Evolutionary conservation across 2,797 vertebrate genomes (phyloP).

Genomic region (Paguma larvata): DNA sequence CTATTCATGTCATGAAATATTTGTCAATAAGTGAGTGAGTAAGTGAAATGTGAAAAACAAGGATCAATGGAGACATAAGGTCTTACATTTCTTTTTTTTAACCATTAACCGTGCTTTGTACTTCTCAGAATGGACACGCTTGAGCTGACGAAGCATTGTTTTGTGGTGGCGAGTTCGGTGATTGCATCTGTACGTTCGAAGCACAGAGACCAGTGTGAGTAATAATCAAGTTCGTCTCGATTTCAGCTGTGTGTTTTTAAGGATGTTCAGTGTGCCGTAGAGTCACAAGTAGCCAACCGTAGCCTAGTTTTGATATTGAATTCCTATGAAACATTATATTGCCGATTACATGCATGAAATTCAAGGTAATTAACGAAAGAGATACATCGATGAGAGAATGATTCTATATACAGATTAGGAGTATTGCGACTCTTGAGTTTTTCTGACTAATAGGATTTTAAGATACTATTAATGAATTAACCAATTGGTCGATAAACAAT

Average conservation of each 20-base stretch:
- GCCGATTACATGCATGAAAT: no score
- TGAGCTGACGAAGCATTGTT: no score
- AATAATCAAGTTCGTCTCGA: neutral
- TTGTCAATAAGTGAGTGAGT: neutral
- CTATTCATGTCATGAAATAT: neutral
- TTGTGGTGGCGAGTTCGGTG: rapidly evolving
- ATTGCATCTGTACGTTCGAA: rapidly evolving
- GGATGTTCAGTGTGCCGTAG: neutral
- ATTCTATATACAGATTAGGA: no score
- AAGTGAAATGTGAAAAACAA: neutral
- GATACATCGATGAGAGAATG: neutral
- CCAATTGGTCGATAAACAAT: neutral
- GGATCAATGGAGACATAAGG: neutral
- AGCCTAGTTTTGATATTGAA: neutral
- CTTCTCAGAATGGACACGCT: neutral
- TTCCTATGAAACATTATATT: neutral
- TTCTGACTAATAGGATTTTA: neutral
- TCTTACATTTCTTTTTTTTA: neutral
- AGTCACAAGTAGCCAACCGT: no score
- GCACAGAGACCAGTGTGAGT: neutral
- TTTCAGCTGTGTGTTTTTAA: neutral
- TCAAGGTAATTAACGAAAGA: neutral
- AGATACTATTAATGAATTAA: neutral
- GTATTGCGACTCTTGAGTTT: neutral
- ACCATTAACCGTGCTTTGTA: no score